Percentiles rank a stretch among this genome's conserved stretches.
phyloP scores from a whole-genome alignment of 2,888 invertebrate species.

The Campoplex capitator region DNA sequence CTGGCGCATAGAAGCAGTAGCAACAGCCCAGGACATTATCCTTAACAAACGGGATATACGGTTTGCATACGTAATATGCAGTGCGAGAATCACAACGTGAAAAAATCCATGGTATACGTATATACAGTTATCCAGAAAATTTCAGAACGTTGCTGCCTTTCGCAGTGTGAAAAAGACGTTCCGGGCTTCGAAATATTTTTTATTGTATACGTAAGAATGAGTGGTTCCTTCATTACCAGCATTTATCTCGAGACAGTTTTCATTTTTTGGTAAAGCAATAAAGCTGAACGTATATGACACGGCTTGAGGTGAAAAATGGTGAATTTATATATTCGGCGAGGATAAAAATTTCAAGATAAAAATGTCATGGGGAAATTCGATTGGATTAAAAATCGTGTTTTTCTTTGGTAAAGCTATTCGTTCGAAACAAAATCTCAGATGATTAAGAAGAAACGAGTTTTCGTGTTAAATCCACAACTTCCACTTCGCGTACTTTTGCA shows the following conservation, averaged over 20 bases:
- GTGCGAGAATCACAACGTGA: conserved; percentile 58
- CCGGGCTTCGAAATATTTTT: conserved; percentile 21
- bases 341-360: no score
- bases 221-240: not conserved
- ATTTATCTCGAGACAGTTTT: not conserved
- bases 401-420: not conserved
- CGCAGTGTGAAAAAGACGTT: not conserved
- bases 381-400: not conserved
- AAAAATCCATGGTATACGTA: conserved; percentile 58
- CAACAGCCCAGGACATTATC: conserved; percentile 69
- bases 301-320: no score
- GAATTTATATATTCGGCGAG: no score
- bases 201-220: not conserved
- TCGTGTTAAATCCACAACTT: not conserved
- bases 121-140: conserved; percentile 20
- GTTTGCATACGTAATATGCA: conserved; percentile 73
- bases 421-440: no score
- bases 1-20: conserved; percentile 25
- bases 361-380: not conserved
- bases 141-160: conserved; percentile 1
- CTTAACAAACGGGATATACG: conserved; percentile 75
- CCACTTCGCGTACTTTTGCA: not conserved
- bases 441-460: not conserved
- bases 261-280: not conserved
- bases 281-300: no score